phyloP scores from a whole-genome alignment of 2,888 invertebrate genomes.

The Leptopilina syphax region DNA sequence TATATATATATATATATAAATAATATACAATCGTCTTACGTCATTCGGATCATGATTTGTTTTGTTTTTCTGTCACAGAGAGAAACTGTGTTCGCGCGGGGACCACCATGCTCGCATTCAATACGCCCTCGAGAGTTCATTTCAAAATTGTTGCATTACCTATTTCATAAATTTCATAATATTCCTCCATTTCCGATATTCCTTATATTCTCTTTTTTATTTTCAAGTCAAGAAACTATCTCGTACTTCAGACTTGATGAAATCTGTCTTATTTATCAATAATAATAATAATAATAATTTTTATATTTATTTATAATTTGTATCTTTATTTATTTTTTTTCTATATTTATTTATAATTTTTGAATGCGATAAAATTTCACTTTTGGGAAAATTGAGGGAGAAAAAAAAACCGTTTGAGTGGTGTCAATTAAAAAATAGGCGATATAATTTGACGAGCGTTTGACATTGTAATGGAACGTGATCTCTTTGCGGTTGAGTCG shows the following conservation, averaged over 20 bases:
- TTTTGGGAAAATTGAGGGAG: slow-evolving; percentile 3
- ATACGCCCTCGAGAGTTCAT: slow-evolving; percentile 51
- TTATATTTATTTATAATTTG: too few species aligned
- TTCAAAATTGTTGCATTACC: background rate
- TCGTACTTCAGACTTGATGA: too few species aligned
- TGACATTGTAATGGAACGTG: background rate
- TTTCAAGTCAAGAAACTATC: too few species aligned
- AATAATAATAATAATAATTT: too few species aligned
- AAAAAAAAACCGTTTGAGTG: background rate
- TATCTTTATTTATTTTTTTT: too few species aligned
- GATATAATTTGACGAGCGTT: slow-evolving; percentile 21
- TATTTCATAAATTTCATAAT: too few species aligned
- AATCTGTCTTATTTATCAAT: too few species aligned
- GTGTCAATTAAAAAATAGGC: slow-evolving; percentile 5
- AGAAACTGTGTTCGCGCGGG: slow-evolving; percentile 34
- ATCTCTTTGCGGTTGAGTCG: slow-evolving; percentile 20
- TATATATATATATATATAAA: too few species aligned
- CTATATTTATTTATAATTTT: background rate
- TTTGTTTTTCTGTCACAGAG: slow-evolving; percentile 41
- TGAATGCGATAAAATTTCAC: background rate
- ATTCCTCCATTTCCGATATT: too few species aligned
- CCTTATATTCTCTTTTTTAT: too few species aligned
- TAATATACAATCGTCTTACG: slow-evolving; percentile 45
- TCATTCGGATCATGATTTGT: slow-evolving; percentile 49
- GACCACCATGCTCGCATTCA: slow-evolving; percentile 45